Percentiles rank a stretch among this genome's conserved stretches.
Conservation (phyloP, 2,888 invertebrate genomes). For the Drosophila mettleri region DNA sequence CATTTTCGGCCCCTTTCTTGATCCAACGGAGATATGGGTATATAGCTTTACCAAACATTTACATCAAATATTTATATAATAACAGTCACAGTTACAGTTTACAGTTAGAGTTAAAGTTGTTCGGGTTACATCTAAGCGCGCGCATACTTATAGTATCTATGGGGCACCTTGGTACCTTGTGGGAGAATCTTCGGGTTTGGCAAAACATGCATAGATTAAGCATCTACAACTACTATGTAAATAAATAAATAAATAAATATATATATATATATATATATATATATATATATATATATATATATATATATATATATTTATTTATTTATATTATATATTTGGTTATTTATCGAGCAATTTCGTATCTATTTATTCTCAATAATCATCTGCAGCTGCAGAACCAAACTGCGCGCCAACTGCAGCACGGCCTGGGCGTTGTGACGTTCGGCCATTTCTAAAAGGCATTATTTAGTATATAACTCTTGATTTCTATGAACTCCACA, state of each 20-base stretch:
- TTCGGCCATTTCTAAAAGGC: constrained; percentile 96
- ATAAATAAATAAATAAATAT: not conserved
- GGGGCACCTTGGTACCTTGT: constrained; percentile 31
- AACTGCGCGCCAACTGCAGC: constrained; percentile 92
- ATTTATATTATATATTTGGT: not conserved
- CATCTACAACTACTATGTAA: constrained; percentile 19
- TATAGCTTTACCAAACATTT: constrained; percentile 36
- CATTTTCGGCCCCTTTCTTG: constrained; percentile 51
- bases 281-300: not conserved
- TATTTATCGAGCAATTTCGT: not conserved
- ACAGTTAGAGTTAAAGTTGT: constrained; percentile 17
- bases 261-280: not conserved
- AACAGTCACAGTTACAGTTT: constrained; percentile 39
- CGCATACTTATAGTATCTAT: constrained; percentile 4
- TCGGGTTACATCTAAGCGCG: constrained; percentile 20
- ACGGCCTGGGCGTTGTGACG: constrained; percentile 94
- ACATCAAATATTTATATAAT: constrained; percentile 31
- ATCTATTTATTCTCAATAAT: constrained; percentile 95
- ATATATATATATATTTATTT: not conserved
- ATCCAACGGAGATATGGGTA: constrained; percentile 40
- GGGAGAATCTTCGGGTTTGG: constrained; percentile 46
- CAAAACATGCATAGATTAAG: constrained; percentile 36
- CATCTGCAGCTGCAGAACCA: constrained; percentile 95
- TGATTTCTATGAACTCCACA: constrained; percentile 1
- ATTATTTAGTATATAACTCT: not conserved